Evolutionary conservation across 2,888 invertebrate genomes (phyloP).

Genomic region (Nysson spinosus): DNA sequence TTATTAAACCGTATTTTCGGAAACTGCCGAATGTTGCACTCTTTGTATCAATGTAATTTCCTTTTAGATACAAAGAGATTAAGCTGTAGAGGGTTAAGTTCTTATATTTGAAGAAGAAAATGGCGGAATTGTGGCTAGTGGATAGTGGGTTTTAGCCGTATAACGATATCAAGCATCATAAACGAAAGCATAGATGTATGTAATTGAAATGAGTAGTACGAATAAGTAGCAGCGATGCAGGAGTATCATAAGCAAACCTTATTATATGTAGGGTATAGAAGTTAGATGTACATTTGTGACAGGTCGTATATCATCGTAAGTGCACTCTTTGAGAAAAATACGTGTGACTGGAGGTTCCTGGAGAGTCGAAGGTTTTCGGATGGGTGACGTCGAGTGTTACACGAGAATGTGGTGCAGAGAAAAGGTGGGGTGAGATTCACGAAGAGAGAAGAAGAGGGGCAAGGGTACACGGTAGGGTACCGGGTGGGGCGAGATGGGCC

Average conservation of each 20-base stretch:
- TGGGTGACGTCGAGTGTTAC: conserved; percentile 59
- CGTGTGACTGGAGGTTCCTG: conserved; percentile 60
- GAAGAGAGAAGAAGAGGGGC: conserved; percentile 50
- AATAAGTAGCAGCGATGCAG: neutral
- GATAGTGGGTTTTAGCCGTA: too few relatives aligned
- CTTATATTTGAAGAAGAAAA: too few relatives aligned
- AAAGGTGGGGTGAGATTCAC: conserved; percentile 31
- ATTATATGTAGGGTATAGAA: conserved; percentile 22
- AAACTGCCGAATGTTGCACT: too few relatives aligned
- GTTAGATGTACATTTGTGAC: conserved; percentile 43
- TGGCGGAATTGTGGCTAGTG: too few relatives aligned
- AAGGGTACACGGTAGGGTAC: conserved; percentile 51
- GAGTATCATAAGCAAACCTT: neutral
- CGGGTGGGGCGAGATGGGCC: conserved; percentile 66
- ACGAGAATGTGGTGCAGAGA: conserved; percentile 48
- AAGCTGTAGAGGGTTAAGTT: too few relatives aligned
- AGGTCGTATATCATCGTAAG: conserved; percentile 41
- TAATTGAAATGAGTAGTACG: conserved; percentile 12
- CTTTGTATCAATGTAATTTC: too few relatives aligned
- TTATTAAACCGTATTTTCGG: too few relatives aligned
- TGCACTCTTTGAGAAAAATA: conserved; percentile 50
- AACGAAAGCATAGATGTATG: too few relatives aligned
- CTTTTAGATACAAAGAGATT: too few relatives aligned
- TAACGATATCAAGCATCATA: too few relatives aligned
- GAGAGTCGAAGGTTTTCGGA: conserved; percentile 58